phyloP scores from a whole-genome alignment of 2,113 vertebrate genomes.

The Percina caprodes region DNA sequence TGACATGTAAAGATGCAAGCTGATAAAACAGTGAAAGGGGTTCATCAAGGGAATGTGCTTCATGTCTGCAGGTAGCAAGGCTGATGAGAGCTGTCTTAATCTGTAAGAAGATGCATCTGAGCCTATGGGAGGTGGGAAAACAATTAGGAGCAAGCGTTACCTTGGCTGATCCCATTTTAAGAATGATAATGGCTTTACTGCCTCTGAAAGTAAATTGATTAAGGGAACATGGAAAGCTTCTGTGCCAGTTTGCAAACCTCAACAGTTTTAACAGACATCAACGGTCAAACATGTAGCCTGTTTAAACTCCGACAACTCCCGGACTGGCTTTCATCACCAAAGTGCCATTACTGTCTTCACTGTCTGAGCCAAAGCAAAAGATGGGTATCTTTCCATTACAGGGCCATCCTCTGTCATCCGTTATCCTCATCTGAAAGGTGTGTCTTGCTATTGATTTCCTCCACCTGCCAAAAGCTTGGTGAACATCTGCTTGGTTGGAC shows the following conservation, averaged over 20 bases:
- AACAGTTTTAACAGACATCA: constrained; percentile 14
- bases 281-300: constrained; percentile 23
- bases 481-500: constrained; percentile 65
- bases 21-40: constrained; percentile 65
- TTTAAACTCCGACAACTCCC: constrained; percentile 37
- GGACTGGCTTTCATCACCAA: constrained; percentile 54
- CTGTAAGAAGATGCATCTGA: neutral
- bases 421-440: constrained; percentile 69
- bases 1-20: constrained; percentile 61
- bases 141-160: neutral
- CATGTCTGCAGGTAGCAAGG: constrained; percentile 24
- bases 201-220: constrained; percentile 16
- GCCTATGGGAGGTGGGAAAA: neutral
- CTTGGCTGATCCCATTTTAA: constrained; percentile 8
- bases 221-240: constrained; percentile 9
- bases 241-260: constrained; percentile 37
- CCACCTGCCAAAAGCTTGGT: constrained; percentile 63
- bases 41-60: constrained; percentile 30
- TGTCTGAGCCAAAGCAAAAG: constrained; percentile 30
- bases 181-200: constrained; percentile 7
- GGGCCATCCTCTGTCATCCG: constrained; percentile 36
- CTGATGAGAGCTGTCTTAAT: constrained; percentile 31
- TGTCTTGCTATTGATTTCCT: constrained; percentile 70
- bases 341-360: constrained; percentile 28
- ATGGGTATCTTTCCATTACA: constrained; percentile 68